Percentiles rank a stretch among this genome's conserved stretches.
phyloP scores from a whole-genome alignment of 2,888 invertebrate genomes.

The Nineta flava region DNA sequence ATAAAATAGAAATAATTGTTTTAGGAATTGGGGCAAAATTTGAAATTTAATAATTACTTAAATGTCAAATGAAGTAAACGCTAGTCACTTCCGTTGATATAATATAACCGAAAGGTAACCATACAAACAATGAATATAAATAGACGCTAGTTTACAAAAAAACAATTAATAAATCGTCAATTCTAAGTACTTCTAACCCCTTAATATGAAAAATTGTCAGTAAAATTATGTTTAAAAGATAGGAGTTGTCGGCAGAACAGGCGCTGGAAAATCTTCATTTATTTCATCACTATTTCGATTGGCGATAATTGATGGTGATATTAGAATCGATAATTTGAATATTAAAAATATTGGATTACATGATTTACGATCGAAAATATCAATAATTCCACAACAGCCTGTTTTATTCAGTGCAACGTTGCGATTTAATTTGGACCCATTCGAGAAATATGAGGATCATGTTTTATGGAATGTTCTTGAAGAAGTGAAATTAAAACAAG shows the following conservation, averaged over 20 bases:
- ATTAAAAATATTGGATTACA: conserved; percentile 38
- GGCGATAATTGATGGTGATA: conserved; percentile 49
- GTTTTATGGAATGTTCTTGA: conserved; percentile 54
- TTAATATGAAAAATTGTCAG: conserved; percentile 1
- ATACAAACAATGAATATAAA: too few species aligned
- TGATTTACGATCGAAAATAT: conserved; percentile 33
- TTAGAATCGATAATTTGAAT: conserved; percentile 55
- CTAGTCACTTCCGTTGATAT: too few species aligned
- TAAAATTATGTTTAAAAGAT: conserved; percentile 33
- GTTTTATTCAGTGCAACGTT: conserved; percentile 54
- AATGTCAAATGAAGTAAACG: too few species aligned
- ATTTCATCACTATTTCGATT: conserved; percentile 66
- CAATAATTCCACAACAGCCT: conserved; percentile 41
- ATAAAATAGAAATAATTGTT: too few species aligned
- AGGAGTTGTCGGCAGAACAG: conserved; percentile 70
- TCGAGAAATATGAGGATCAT: conserved; percentile 50
- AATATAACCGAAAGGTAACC: too few species aligned
- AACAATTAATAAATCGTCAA: too few species aligned
- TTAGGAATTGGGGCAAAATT: too few species aligned
- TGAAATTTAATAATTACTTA: too few species aligned
- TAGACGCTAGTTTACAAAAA: too few species aligned
- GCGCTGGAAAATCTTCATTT: conserved; percentile 68
- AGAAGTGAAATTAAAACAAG: conserved; percentile 28
- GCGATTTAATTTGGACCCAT: conserved; percentile 59
- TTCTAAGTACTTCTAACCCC: not conserved